Percentiles rank a stretch among this genome's conserved stretches.
Evolutionary conservation across 2,797 vertebrate genomes (phyloP).

Genomic region (Erethizon dorsatum): DNA sequence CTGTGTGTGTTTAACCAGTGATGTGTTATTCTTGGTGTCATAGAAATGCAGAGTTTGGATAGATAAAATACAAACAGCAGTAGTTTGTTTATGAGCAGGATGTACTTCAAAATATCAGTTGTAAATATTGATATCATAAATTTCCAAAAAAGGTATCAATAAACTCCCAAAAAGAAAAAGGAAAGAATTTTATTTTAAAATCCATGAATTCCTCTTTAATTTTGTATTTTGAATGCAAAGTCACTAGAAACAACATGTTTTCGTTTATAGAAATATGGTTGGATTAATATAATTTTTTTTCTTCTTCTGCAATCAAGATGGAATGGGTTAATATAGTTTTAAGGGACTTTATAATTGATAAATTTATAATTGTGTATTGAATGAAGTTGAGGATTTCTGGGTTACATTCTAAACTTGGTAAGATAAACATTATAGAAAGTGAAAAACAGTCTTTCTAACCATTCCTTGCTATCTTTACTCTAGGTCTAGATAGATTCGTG

Average conservation of each 20-base stretch:
- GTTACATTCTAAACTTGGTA: background rate
- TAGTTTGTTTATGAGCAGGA: background rate
- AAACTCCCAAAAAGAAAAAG: background rate
- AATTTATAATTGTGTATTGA: background rate
- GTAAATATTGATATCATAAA: background rate
- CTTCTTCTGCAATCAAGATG: background rate
- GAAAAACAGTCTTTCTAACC: background rate
- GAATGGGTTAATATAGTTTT: background rate
- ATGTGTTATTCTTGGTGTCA: background rate
- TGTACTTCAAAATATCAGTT: constrained; percentile 12
- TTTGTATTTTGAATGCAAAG: background rate
- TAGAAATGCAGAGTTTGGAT: background rate
- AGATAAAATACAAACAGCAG: background rate
- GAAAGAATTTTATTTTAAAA: background rate
- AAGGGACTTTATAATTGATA: background rate
- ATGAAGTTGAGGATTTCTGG: constrained; percentile 18
- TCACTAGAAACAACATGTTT: background rate
- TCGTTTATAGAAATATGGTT: background rate
- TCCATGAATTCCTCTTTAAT: background rate
- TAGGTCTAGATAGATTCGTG: background rate
- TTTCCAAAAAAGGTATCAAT: background rate
- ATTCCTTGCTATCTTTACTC: background rate
- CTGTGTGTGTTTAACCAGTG: background rate
- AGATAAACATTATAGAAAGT: background rate
- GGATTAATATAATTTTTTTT: background rate